Percentiles rank a stretch among this genome's conserved stretches.
These are phyloP conservation scores for Lumbricus terrestris DNA, from an alignment of 2,888 invertebrate species.

Conservation along the genomic window DNA sequence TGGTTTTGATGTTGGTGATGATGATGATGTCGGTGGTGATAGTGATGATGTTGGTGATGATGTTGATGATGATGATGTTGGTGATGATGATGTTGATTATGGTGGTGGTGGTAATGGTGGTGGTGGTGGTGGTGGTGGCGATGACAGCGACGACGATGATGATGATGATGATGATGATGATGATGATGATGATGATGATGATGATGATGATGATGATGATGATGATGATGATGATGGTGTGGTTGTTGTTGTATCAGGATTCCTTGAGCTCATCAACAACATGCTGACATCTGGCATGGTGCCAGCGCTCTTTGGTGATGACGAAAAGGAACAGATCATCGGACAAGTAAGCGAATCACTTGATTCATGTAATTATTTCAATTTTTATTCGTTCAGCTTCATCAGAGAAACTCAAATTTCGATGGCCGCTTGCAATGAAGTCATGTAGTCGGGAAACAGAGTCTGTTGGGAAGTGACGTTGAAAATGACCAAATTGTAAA, in stretches of 20 bases:
- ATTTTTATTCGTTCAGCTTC: no score
- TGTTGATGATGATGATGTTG: neutral
- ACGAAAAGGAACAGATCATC: conserved; percentile 81
- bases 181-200: neutral
- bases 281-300: conserved; percentile 85
- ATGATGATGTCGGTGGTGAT: neutral
- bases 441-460: no score
- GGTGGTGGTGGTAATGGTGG: conserved; percentile 15
- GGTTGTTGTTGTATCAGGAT: conserved; percentile 60
- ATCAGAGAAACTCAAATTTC: no score
- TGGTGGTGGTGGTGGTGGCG: no score
- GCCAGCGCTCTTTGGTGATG: conserved; percentile 81
- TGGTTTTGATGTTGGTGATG: no score
- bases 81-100: conserved; percentile 22
- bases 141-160: neutral
- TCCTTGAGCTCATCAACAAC: conserved; percentile 86
- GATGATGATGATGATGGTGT: conserved; percentile 23
- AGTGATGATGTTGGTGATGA: conserved; percentile 20
- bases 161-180: conserved; percentile 22
- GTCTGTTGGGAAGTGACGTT: no score
- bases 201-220: conserved; percentile 25
- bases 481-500: neutral
- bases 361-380: neutral
- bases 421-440: no score
- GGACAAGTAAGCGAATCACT: conserved; percentile 58